Base-by-base conservation (phyloP, 2,888 invertebrate species). In the Coelopa pilipes region DNA sequence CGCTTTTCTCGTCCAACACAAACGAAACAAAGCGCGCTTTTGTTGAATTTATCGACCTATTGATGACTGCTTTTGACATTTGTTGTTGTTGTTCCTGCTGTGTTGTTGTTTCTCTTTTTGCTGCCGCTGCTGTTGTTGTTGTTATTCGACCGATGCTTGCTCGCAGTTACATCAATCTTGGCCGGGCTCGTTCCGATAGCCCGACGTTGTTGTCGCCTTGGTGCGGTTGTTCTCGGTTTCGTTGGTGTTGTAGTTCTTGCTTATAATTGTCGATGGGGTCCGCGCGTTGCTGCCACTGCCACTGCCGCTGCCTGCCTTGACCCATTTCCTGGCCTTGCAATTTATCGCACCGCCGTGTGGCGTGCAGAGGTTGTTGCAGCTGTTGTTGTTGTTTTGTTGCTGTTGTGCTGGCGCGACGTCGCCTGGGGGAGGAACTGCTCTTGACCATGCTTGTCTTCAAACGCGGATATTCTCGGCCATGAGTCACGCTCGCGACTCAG, bases 1-100 rank as follows among this genome's bases (percentile, higher is more conserved):
- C 24, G 50, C 12, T 59, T 53, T 47, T 34, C 2, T 55, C 46
- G 69, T 24, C 63, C 63, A 73, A 73, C 68, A 68, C 24, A 24
- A 34, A 4, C 34, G 34, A 34, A 34, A 59, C 57, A 59, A 59
- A 21, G 19, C 24, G 57, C 19, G 19, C 57, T 59, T 59, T 59
- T 11, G 19, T 59, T 59, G 57, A 59, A 21, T 59, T 59, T 59
- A 59, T 59, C 21, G 21, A 59, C 57, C 24, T 24, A 59, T 59
- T 59, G 57, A 59, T 59, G 57, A 21, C 57, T 59, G 24, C 57
- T 21, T 59, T 59, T 21, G 34, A 34, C 34, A 34, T 34, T 34
- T 34, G 57, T 59, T 59, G 21, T 59, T 59, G 57, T 59, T 59
- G 21, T 59, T 13, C 19, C 11, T 59, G 4, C 7, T 2, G 4